Base-by-base conservation (phyloP, 53 echinoderm and acorn worm genomes). In the Luidia sarsii region DNA sequence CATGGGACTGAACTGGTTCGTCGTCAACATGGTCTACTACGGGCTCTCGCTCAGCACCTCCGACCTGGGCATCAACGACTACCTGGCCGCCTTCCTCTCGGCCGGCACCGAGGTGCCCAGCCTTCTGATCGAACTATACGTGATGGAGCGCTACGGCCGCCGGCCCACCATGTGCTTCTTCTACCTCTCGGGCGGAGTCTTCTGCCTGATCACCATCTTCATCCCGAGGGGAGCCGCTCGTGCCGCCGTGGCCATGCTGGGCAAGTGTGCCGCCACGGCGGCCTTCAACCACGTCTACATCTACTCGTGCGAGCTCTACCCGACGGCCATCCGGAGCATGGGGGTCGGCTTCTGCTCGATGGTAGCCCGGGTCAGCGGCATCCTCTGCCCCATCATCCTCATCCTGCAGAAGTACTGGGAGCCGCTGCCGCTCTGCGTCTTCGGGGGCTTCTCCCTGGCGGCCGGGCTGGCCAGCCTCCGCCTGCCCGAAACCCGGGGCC, bases 1-100 rank as follows among this genome's bases (percentile, higher is more conserved):
- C 35, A 8, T 63, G 22, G n/a, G 11, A 20, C 16, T 8, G 11
- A 22, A 60, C 43, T 85, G 89, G 89, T 85, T 89, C 43, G 84
- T 84, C 0, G 67, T 49, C 18, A 77, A 57, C 15, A 45, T 89
- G 39, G 89, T 85, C 2, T 89, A 89, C 54, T 85, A 89, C 48
- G 89, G 89, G 7, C 69, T 89, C 16, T 89, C 89, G 2, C 63
- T 89, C 32, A 89, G 79, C 50, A 89, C 89, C 10, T 84, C 89
- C 22, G 52, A 56, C 28, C 67, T 89, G 15, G 90, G 85, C 1
- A 69, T 70, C 33, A 64, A 89, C 38, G 85, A 80, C 27, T 89
- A 79, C 49, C 31, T 89, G 4, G 85, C 90, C n/a, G 86, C 85
- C 3, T 86, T 86, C 7, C 56, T 85, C 15, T 70, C 85, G 29